Evolutionary conservation across 2,888 invertebrate species (phyloP), one percentile per base, ranked within the genome.

Genomic region (Beris morrisii): DNA sequence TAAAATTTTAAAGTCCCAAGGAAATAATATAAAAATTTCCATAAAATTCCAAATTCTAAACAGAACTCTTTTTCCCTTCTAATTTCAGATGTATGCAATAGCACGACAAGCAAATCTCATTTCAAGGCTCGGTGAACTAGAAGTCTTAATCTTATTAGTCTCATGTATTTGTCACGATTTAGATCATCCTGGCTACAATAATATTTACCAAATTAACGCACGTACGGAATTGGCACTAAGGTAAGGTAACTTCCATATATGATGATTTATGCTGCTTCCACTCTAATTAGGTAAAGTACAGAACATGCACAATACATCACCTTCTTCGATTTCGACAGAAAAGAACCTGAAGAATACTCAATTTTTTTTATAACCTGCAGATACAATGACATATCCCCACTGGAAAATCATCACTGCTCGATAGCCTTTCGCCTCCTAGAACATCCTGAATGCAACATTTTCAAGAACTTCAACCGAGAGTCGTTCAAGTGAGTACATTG

Each of bases 351-450:
- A 22, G 38, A 38, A 38, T n/a, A n/a, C n/a, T n/a, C n/a, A n/a
- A n/a, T 56, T 38, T 28, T 53, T 46, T 54, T 65, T 54, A 38
- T 38, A 5, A 38, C 9, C 64, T 43, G 30, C 68, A 81, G 82
- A 68, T 92, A 92, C 82, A 92, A 92, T 80, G 92, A 92, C 82
- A 91, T 92, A 75, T 92, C 91, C 63, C 92, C 92, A 4, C 81
- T 92, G 76, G 92, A 92, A 80, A 92, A 92, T 80, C 92, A 92
- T 79, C 92, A 92, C 77, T 92, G 92, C 80, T 91, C 91, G 70
- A 90, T 92, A 73, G 89, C 92, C 54, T 92, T 92, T 80, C 87
- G 90, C 69, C 86, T 92, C 72, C 83, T 92, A 72, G 90, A 90
- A 76, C 86, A 89, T 75, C 88, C 89, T 65, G 90, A 91, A 75